Evolutionary conservation across 2,113 vertebrate genomes (phyloP), one percentile per base, ranked within the genome.

Genomic region (Cacatua alba): DNA sequence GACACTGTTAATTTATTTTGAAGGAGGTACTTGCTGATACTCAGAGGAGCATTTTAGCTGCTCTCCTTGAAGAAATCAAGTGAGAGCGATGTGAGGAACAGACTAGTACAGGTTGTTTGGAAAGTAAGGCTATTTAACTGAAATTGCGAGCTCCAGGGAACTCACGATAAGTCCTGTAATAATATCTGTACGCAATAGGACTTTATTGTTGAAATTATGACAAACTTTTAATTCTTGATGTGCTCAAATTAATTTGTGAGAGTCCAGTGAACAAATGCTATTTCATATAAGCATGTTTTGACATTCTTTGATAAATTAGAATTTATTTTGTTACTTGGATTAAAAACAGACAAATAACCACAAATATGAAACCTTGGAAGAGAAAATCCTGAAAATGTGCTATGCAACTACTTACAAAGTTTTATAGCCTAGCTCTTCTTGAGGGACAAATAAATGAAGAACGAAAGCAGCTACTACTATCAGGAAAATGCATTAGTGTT

Each of bases 231-330:
- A 74, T 90, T 94, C 52, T 84, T 11, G 1, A 75, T 82, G 53
- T 81, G 49, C 46, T 89, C 80, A 95, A 90, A 94, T 95, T 90
- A 92, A 84, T 95, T 92, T 86, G 20, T 82, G n/a, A 86, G 80
- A 65, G 59, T 65, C 77, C 86, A 88, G 89, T 62, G 74, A 82
- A 84, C 37, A 84, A 91, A 62, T 0, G 0, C 24, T 84, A 31
- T 68, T 75, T 91, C 39, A 23, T 79, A 65, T 28, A 78, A 67
- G 20, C 25, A 15, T 85, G 31, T 68, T 86, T 83, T 86, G 84
- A 86, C 48, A 68, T 81, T 26, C 51, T 90, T 90, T 92, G 44
- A 78, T 82, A 86, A 90, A 88, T 91, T 64, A 49, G 35, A 49
- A 69, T 7, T 43, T 59, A 35, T 55, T 70, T 67, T 57, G 19